Evolutionary conservation across 2,888 invertebrate genomes (phyloP), one percentile per base, ranked within the genome.

Genomic region (Melanotus villosus): DNA sequence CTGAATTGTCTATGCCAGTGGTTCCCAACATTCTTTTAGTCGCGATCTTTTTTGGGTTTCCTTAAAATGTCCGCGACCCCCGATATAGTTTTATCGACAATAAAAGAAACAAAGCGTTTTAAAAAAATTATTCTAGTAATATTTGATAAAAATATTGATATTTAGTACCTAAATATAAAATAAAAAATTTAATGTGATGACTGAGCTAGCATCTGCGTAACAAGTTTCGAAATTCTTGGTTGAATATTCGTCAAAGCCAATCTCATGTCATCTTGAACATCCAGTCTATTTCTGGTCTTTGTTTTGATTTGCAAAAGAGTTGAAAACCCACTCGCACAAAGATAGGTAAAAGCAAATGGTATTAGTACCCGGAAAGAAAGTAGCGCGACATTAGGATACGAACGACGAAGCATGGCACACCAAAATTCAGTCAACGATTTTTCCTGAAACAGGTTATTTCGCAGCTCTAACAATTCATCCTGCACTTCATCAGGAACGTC

Each of bases 221-320:
- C 14, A 9, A 47, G 47, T 47, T 47, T 47, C 4, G 4, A 43
- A 14, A 43, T 43, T 43, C 16, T 34, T 10, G 9, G n/a, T 6
- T 3, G 16, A 12, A 9, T 16, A 16, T 41, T 12, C 16, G 41
- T 41, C 12, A 21, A 23, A 47, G 23, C 21, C 47, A 47, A 21
- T 21, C 21, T 21, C 47, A 47, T 21, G n/a, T 21, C 21, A 21
- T 47, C 47, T 47, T 47, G 21, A 47, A 47, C 47, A 47, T 21
- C 21, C 47, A 43, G 16, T 12, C 14, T 43, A 4, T 14, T 18
- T 18, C 19, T 43, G 5, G 43, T 10, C 6, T 18, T 18, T 18
- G 43, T 18, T 6, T 43, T 43, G n/a, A 43, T 18, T 14, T 34
- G 43, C 7, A 34, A 34, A 41, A 16, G 21, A 21, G 23, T 19